Conservation (phyloP, 2,888 invertebrate species). For the Margaritifera margaritifera region DNA sequence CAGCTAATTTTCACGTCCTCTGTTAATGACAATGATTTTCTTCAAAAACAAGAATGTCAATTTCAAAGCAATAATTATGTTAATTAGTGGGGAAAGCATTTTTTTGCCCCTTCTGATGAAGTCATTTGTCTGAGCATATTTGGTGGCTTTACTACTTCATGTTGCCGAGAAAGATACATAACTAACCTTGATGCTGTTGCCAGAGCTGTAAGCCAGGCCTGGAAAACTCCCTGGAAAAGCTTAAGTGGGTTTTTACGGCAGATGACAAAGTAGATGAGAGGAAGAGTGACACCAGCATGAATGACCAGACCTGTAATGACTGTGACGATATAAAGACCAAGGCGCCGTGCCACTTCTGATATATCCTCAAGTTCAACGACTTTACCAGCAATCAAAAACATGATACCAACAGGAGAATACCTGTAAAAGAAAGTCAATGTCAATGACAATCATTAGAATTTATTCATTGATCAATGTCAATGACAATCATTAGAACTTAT, state of each 20-base stretch:
- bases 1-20: no score
- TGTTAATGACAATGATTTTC: no score
- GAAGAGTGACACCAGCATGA: slow-evolving; percentile 78
- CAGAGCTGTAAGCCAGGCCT: slow-evolving; percentile 80
- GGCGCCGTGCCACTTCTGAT: slow-evolving; percentile 77
- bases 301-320: slow-evolving; percentile 76
- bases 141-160: no score
- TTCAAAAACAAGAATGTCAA: no score
- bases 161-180: no score
- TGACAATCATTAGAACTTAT: no score
- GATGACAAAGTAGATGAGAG: slow-evolving; percentile 78
- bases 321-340: slow-evolving; percentile 80
- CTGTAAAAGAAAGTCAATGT: slow-evolving; percentile 66
- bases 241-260: slow-evolving; percentile 85
- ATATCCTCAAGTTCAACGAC: slow-evolving; percentile 78
- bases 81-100: no score
- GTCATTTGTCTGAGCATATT: no score
- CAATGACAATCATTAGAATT: no score
- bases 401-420: slow-evolving; percentile 82
- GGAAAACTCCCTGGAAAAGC: slow-evolving; percentile 79
- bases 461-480: no score
- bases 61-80: no score
- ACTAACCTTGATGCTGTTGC: slow-evolving; percentile 79
- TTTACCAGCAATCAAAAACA: slow-evolving; percentile 81
- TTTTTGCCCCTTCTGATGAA: no score